Base-by-base conservation (phyloP, 2,113 vertebrate genomes). In the Psittacus erithacus region DNA sequence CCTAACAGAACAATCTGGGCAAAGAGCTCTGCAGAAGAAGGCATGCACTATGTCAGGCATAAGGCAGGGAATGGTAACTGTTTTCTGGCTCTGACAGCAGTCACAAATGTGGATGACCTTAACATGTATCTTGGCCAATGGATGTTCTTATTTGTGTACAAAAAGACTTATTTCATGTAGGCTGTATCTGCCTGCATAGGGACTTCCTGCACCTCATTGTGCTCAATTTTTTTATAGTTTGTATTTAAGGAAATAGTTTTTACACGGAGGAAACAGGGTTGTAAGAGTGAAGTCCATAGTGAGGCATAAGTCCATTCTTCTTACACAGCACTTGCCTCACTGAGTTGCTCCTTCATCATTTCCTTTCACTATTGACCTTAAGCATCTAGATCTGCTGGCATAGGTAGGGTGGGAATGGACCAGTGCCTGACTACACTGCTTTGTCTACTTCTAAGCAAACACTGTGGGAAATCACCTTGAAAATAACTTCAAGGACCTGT, bases 381-480 rank as follows among this genome's bases (percentile, higher is more conserved):
- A n/a, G 15, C 1, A 1, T 55, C 52, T 55, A 27, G 7, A 28
- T 82, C 29, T 82, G 62, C 7, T 7, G 33, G 3, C 35, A 1
- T 62, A 55, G 1, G 1, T 53, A 28, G 46, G 9, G 9, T 65
- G 22, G 39, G 17, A 82, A 55, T 23, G 22, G 24, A 44, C 29
- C 43, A 69, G 41, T 74, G 65, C 41, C 62, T 67, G 13, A 74
- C 75, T 70, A 31, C 16, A 43, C 43, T 77, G n/a, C 59, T 57
- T 81, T 86, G 28, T 47, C 39, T 70, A 22, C 52, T 52, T 87
- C 29, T 47, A 15, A 76, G 55, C 11, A 84, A 35, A 67, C 2
- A 0, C 9, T 60, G 4, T 28, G 29, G 38, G 29, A 68, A 13
- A 67, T 81, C 27, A 20, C 13, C 6, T 24, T 1, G 0, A 63